Percentiles rank a stretch among this genome's conserved stretches.
phyloP scores from a whole-genome alignment of 2,797 vertebrate species.

The Coilia nasus region DNA sequence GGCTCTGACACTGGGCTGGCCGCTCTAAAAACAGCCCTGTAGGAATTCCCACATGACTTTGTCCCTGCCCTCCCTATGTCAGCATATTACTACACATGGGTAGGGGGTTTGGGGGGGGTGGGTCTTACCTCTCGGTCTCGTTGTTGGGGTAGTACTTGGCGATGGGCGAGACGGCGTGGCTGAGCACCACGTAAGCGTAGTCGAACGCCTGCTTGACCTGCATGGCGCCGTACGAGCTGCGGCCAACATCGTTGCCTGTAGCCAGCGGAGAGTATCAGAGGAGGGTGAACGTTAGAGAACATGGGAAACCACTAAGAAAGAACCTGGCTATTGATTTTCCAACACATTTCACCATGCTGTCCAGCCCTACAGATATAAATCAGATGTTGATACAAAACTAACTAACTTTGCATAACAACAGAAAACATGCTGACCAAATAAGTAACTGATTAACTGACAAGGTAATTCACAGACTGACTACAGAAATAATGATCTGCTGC shows the following conservation, averaged over 20 bases:
- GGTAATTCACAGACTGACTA: too few species aligned
- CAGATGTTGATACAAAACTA: too few species aligned
- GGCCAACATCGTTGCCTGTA: constrained; percentile 92
- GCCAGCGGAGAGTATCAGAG: neutral
- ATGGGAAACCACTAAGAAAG: too few species aligned
- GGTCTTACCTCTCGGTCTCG: constrained; percentile 87
- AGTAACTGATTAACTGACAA: too few species aligned
- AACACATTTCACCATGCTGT: too few species aligned
- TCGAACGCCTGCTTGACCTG: constrained; percentile 99
- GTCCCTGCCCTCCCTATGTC: neutral
- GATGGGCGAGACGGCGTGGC: constrained; percentile 92
- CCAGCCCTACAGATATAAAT: too few species aligned
- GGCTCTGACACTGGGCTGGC: too few species aligned
- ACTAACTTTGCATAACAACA: too few species aligned
- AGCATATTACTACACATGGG: neutral
- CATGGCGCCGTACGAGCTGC: constrained; percentile 98
- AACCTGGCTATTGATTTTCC: too few species aligned
- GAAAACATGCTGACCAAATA: too few species aligned
- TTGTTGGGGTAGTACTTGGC: constrained; percentile 96
- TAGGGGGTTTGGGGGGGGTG: neutral
- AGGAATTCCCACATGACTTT: constrained; percentile 36
- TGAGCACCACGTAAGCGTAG: constrained; percentile 93
- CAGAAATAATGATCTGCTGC: too few species aligned
- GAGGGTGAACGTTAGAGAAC: neutral
- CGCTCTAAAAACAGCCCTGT: neutral